phyloP scores from a whole-genome alignment of 2,888 invertebrate genomes.

The Lasioglossum morio region DNA sequence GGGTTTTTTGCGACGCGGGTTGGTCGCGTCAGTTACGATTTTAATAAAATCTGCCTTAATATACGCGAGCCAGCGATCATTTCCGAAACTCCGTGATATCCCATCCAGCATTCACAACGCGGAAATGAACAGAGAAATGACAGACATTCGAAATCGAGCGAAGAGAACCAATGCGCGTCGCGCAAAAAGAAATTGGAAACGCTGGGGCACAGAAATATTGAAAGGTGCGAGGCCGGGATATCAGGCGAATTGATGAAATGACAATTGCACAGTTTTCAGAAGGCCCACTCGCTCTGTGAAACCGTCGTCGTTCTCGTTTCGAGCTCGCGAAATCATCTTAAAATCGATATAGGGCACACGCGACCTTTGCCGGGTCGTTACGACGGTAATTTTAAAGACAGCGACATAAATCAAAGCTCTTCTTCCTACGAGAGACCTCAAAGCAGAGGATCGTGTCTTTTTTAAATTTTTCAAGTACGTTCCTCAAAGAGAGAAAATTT shows the following conservation, averaged over 20 bases:
- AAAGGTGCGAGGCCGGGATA: not conserved
- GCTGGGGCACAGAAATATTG: not conserved
- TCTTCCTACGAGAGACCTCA: not conserved
- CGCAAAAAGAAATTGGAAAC: not conserved
- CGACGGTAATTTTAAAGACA: not conserved
- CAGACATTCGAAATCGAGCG: not conserved
- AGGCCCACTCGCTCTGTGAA: not conserved
- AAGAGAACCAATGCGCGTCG: not conserved
- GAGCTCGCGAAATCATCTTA: not conserved
- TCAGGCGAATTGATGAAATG: not conserved
- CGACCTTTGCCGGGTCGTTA: not conserved
- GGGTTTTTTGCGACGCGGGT: not conserved
- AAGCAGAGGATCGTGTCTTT: not conserved
- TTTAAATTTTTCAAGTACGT: not conserved
- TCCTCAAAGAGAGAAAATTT: not conserved
- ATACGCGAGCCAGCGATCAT: not conserved
- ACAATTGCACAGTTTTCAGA: not conserved
- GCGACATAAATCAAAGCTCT: not conserved
- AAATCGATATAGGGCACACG: not conserved
- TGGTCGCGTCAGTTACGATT: not conserved
- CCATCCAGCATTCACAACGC: not conserved
- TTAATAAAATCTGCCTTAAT: constrained; percentile 3
- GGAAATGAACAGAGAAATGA: constrained; percentile 6
- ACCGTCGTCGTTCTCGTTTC: not conserved
- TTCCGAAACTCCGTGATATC: constrained; percentile 5